Evolutionary conservation across 2,797 vertebrate genomes (phyloP), one percentile per base, ranked within the genome.

Genomic region (Otolemur crassicaudatus): DNA sequence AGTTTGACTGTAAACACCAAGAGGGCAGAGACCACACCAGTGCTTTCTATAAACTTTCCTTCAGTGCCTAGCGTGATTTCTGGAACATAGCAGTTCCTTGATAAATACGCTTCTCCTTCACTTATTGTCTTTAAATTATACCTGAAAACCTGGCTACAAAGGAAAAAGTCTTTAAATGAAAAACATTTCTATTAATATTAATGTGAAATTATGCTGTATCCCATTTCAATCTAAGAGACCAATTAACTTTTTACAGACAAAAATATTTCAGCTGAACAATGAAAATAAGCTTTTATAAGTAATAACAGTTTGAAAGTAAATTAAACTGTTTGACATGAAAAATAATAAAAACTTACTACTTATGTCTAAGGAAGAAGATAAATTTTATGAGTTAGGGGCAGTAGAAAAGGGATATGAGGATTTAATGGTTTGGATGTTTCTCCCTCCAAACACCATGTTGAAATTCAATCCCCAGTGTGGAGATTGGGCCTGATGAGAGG

Each of bases 301-400:
- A 87, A 90, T 31, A 90, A 92, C 4, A 80, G 89, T 82, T 37
- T 79, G 43, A 92, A 95, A 89, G 27, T 60, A 94, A 94, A 67
- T 40, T 1, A 87, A 90, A 67, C 46, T n/a, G 9, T 73, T 82
- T 90, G 82, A 69, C 46, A 96, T 73, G 37, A 95, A 91, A 90
- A 73, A 79, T 23, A 82, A 63, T 27, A 92, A 88, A 85, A 85
- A 27, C 6, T 61, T 84, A 65, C 69, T 40, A 65, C 6, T 77
- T 49, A 96, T 95, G 43, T 60, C 80, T 76, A 81, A 69, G 46
- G 70, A 77, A 53, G 63, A 76, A 84, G 72, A 75, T 27, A 79
- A 77, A 37, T 73, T n/a, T 84, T 72, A 27, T 53, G 22, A 46
- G 43, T 58, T 58, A 17, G 58, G 6, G 34, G 25, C 79, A 81